Evolutionary conservation across 2,113 vertebrate species (phyloP), one percentile per base, ranked within the genome.

Genomic region (Girardinichthys multiradiatus): DNA sequence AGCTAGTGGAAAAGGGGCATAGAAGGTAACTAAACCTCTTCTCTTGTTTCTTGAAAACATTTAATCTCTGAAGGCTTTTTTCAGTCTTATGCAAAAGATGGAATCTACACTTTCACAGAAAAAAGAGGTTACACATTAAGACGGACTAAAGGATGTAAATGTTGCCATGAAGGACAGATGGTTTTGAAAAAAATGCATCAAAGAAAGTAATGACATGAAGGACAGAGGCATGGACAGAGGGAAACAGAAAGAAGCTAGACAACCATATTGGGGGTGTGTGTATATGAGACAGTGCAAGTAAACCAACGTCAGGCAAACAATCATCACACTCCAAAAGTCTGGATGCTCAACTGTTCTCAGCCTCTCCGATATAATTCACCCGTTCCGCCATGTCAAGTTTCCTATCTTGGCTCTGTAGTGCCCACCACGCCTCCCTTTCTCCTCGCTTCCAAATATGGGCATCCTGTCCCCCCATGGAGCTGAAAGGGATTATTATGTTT

Each of bases 401-500:
- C 35, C 83, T 82, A 78, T 68, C 82, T 0, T 14, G 70, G 83
- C 83, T 86, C 86, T 84, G 83, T 42, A 77, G 81, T 54, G 13
- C 67, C 77, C 10, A 27, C 83, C 85, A 86, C 91, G 83, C 90
- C 91, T 27, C 87, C 84, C 86, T 91, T 92, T 92, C 81, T 84
- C 89, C 88, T 89, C 89, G 77, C 91, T 70, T 77, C 91, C 90
- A 74, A 84, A 90, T 86, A 90, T 91, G 88, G 91, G 79, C 80
- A 66, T 86, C 86, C 86, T 80, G 84, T 80, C 86, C 87, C 85
- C 74, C 80, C 64, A 24, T 29, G 27, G 77, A 0, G 60, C 83
- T 91, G 74, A 86, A 84, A 89, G 86, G 88, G 89, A 89, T 91
- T 87, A 89, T 88, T 84, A 85, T 91, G 89, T 90, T 91, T 90